These are phyloP conservation scores for Peromyscus attwateri DNA, from an alignment of 2,797 vertebrate genomes.

Conservation along the genomic window DNA sequence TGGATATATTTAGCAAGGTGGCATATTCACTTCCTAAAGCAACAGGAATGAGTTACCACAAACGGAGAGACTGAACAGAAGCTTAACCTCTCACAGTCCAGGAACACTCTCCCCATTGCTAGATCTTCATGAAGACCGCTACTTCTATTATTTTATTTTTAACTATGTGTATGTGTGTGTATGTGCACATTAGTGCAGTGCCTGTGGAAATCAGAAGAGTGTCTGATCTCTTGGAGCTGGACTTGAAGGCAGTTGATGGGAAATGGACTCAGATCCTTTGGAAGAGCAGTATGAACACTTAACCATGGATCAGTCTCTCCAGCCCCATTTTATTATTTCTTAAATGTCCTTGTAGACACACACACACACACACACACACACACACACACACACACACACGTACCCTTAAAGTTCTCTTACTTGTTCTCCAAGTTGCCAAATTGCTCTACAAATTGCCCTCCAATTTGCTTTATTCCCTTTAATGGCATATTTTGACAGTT, in stretches of 20 bases:
- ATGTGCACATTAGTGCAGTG: background rate
- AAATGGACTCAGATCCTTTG: background rate
- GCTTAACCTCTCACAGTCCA: background rate
- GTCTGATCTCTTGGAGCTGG: background rate
- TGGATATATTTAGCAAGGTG: background rate
- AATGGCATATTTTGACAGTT: constrained; percentile 15
- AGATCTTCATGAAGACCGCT: background rate
- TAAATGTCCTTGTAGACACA: background rate
- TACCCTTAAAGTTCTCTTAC: background rate
- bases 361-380: background rate
- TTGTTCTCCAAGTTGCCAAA: background rate
- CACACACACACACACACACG: background rate
- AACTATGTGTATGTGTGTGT: background rate
- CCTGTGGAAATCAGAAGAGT: background rate
- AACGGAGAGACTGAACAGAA: background rate
- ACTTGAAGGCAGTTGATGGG: background rate
- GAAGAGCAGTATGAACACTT: background rate
- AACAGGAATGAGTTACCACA: background rate
- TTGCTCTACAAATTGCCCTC: constrained; percentile 16
- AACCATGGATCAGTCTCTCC: background rate
- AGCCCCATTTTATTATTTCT: background rate
- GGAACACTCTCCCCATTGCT: background rate
- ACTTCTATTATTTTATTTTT: background rate
- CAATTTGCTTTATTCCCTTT: constrained; percentile 41
- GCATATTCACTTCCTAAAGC: background rate